Percentiles rank a stretch among this genome's conserved stretches.
These are phyloP conservation scores for Cherax destructor DNA, from an alignment of 1,140 invertebrate species.

Conservation along the genomic window DNA sequence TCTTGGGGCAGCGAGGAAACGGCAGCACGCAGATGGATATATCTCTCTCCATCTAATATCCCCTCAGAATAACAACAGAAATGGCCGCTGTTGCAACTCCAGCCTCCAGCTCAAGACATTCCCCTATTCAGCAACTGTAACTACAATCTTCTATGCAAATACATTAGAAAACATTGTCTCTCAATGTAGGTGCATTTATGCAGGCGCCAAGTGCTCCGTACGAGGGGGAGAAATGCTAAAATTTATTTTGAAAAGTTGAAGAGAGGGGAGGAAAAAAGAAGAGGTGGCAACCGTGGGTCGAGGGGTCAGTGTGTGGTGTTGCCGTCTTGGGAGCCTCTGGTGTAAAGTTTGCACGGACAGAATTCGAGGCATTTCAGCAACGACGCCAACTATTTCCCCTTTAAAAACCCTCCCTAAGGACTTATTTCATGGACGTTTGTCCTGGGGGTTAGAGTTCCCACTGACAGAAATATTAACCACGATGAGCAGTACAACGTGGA, in stretches of 20 bases:
- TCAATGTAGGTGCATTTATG: too few species aligned
- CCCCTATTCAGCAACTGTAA: too few species aligned
- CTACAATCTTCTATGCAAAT: too few species aligned
- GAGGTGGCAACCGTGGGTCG: not conserved
- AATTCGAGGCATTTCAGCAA: slow-evolving; percentile 26
- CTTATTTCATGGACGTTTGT: not conserved
- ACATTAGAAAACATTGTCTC: too few species aligned
- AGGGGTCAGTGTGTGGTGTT: slow-evolving; percentile 43
- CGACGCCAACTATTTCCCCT: slow-evolving; percentile 19
- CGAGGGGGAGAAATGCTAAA: too few species aligned
- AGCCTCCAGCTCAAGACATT: too few species aligned
- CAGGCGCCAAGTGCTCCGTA: too few species aligned
- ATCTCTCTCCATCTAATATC: slow-evolving; percentile 46
- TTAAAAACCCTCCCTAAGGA: not conserved
- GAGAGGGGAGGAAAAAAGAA: not conserved
- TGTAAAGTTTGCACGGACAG: slow-evolving; percentile 18
- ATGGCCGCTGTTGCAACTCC: slow-evolving; percentile 5
- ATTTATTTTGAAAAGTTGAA: too few species aligned
- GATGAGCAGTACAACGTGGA: too few species aligned
- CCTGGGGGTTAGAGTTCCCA: not conserved
- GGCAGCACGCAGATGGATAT: slow-evolving; percentile 45
- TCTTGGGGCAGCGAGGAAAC: slow-evolving; percentile 35
- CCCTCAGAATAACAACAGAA: slow-evolving; percentile 48
- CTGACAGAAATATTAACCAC: too few species aligned
- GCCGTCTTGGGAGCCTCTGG: slow-evolving; percentile 12